These are phyloP conservation scores for Ochlodes sylvanus DNA, from an alignment of 2,888 invertebrate species.

Conservation along the genomic window DNA sequence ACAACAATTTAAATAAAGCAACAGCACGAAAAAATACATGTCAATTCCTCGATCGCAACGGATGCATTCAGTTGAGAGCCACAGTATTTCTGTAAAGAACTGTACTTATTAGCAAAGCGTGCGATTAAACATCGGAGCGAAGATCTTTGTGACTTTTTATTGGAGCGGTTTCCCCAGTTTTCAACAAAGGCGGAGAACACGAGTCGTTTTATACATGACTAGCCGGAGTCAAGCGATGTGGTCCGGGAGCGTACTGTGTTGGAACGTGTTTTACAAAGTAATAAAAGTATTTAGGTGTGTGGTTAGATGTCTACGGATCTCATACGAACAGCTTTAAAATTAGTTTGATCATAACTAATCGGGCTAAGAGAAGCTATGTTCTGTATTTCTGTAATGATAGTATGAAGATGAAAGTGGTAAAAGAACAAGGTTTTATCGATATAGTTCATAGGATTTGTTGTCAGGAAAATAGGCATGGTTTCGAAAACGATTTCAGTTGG, in stretches of 20 bases:
- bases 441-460: too few relatives aligned
- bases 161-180: slow-evolving; percentile 32
- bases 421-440: too few relatives aligned
- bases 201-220: slow-evolving; percentile 27
- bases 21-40: background rate
- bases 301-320: background rate
- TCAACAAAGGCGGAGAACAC: slow-evolving; percentile 23
- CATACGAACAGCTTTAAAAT: background rate
- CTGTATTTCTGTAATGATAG: too few relatives aligned
- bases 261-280: slow-evolving; percentile 5
- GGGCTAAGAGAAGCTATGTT: too few relatives aligned
- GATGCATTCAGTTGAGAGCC: slow-evolving; percentile 4
- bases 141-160: slow-evolving; percentile 36
- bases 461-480: too few relatives aligned
- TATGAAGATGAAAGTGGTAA: too few relatives aligned
- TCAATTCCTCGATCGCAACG: background rate
- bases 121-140: slow-evolving; percentile 33
- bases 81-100: slow-evolving; percentile 25
- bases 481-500: too few relatives aligned
- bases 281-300: background rate
- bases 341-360: background rate
- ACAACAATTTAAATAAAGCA: too few relatives aligned
- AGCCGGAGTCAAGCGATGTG: slow-evolving; percentile 20
- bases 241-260: background rate
- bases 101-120: slow-evolving; percentile 29